Evolutionary conservation across 2,888 invertebrate species (phyloP).

Genomic region (Mythimna pallens): DNA sequence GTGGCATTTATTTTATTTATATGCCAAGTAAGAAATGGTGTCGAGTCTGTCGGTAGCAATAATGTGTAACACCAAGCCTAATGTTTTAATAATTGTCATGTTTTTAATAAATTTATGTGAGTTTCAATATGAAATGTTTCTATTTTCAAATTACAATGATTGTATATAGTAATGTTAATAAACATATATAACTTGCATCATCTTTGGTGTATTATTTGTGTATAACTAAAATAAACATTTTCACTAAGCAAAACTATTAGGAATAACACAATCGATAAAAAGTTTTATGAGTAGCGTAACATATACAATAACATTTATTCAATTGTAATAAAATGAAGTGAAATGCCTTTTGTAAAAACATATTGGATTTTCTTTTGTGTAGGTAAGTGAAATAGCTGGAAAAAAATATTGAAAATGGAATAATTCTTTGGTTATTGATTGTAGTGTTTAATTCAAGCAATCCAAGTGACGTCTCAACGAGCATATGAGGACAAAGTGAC

Average conservation of each 20-base stretch:
- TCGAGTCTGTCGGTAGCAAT: slow-evolving; percentile 73
- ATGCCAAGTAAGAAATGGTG: slow-evolving; percentile 71
- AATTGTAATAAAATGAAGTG: slow-evolving; percentile 50
- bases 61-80: slow-evolving; percentile 83
- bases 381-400: slow-evolving; percentile 57
- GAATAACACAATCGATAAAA: slow-evolving; percentile 36
- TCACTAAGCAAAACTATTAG: slow-evolving; percentile 36
- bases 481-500: slow-evolving; percentile 40
- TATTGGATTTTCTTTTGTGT: slow-evolving; percentile 61
- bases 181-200: slow-evolving; percentile 87
- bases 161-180: slow-evolving; percentile 90
- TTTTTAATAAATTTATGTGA: slow-evolving; percentile 86
- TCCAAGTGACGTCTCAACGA: slow-evolving; percentile 41
- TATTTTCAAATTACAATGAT: slow-evolving; percentile 89
- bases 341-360: slow-evolving; percentile 57
- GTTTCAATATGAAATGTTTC: slow-evolving; percentile 87
- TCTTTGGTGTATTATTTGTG: slow-evolving; percentile 61
- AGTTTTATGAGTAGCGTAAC: slow-evolving; percentile 56
- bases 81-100: slow-evolving; percentile 81
- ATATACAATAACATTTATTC: slow-evolving; percentile 51
- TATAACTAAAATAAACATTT: slow-evolving; percentile 42
- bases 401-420: slow-evolving; percentile 11
- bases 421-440: slow-evolving; percentile 19
- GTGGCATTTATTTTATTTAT: slow-evolving; percentile 79
- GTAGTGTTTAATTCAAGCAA: slow-evolving; percentile 30